A percentile compares a stretch with the other conserved stretches of the same genome.
These are phyloP conservation scores for Musca vetustissima DNA, from an alignment of 1,140 invertebrate genomes.

Conservation along the genomic window DNA sequence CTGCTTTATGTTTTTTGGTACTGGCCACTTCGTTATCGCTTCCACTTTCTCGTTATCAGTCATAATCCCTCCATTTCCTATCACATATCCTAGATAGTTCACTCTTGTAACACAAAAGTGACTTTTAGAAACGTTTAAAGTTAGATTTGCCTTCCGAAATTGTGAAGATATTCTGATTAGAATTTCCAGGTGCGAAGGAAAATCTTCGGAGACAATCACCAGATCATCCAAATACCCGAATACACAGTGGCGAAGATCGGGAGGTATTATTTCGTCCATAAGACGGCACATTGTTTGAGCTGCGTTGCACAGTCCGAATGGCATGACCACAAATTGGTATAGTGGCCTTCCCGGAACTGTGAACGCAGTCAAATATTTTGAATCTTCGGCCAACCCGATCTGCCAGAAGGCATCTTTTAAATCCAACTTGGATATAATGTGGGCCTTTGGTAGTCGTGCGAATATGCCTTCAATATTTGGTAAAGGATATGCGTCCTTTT, in stretches of 20 bases:
- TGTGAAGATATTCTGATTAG: slow-evolving; percentile 42
- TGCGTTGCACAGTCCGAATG: slow-evolving; percentile 49
- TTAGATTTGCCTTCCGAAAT: slow-evolving; percentile 32
- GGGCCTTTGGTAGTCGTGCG: slow-evolving; percentile 23
- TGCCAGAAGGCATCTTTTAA: neutral
- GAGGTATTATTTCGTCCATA: slow-evolving; percentile 43
- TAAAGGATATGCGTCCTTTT: slow-evolving; percentile 32
- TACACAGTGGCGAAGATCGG: slow-evolving; percentile 40
- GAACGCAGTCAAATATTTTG: slow-evolving; percentile 10
- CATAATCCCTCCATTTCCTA: slow-evolving; percentile 10
- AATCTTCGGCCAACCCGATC: too few relatives aligned
- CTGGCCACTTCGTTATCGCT: neutral
- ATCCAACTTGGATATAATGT: neutral
- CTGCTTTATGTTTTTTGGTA: slow-evolving; percentile 6
- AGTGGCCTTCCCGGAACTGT: slow-evolving; percentile 11
- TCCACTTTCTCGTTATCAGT: slow-evolving; percentile 1
- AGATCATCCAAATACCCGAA: neutral
- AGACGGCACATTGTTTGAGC: slow-evolving; percentile 19
- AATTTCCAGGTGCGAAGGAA: neutral
- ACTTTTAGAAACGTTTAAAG: slow-evolving; percentile 21
- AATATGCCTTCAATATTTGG: slow-evolving; percentile 31
- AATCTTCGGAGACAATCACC: neutral
- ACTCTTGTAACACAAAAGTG: slow-evolving; percentile 23
- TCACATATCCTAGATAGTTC: slow-evolving; percentile 24
- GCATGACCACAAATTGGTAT: slow-evolving; percentile 25